These are phyloP conservation scores for Exaiptasia diaphana DNA, from an alignment of 64 coral and sea anemone species.

Conservation along the genomic window DNA sequence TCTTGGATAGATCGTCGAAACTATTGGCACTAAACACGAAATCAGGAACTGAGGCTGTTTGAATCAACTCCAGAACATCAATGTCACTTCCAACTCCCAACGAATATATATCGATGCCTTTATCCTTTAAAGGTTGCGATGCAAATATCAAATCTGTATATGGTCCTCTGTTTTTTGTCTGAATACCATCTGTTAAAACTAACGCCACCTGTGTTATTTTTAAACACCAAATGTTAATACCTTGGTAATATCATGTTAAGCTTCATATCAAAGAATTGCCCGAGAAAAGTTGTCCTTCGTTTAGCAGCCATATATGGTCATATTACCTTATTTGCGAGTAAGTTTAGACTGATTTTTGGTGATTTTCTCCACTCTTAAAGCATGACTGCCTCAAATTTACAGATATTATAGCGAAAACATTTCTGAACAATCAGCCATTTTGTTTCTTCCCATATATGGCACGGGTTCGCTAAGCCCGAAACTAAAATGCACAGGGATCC, in stretches of 20 bases:
- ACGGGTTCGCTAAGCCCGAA: no score
- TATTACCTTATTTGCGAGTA: neutral
- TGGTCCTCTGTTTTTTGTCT: slow-evolving; percentile 32
- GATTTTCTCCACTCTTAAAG: neutral
- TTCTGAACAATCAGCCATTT: no score
- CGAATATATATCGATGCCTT: slow-evolving; percentile 14
- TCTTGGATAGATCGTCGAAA: slow-evolving; percentile 31
- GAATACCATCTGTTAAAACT: slow-evolving; percentile 66
- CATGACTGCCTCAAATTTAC: no score
- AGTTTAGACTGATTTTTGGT: no score
- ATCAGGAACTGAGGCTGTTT: slow-evolving; percentile 8
- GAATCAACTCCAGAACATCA: slow-evolving; percentile 14
- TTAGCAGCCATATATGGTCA: neutral
- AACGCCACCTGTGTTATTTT: slow-evolving; percentile 37
- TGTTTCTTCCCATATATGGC: no score
- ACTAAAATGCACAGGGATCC: no score
- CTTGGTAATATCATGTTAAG: neutral
- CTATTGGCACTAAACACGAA: slow-evolving; percentile 21
- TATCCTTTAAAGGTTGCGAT: neutral
- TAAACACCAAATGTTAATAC: neutral
- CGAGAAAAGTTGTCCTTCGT: neutral
- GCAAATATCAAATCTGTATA: neutral
- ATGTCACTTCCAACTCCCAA: slow-evolving; percentile 53
- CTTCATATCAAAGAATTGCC: neutral
- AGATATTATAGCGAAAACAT: no score